phyloP scores from a whole-genome alignment of 2,113 vertebrate genomes.

The Pycnonotus jocosus region DNA sequence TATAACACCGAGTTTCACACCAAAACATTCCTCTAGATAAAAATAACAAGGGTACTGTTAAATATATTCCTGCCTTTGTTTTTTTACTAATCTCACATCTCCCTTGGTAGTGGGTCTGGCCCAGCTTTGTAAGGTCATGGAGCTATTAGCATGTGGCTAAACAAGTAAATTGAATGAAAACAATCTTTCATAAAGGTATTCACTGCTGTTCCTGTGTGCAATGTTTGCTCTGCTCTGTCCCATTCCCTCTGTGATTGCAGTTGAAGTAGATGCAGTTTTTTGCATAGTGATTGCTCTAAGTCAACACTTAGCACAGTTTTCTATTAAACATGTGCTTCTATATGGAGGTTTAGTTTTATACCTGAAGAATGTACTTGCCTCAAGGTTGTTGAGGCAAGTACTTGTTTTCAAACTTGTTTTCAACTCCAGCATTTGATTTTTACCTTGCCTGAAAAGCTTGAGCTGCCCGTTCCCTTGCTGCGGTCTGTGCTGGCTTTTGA shows the following conservation, averaged over 20 bases:
- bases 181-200: not conserved
- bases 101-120: not conserved
- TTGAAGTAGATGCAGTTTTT: not conserved
- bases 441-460: not conserved
- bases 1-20: not conserved
- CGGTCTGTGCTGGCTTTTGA: not conserved
- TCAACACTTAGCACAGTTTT: not conserved
- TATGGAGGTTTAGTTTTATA: not conserved
- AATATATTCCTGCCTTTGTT: not conserved
- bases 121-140: rapidly evolving
- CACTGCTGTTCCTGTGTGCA: not conserved
- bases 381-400: not conserved
- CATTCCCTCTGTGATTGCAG: not conserved
- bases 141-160: not conserved
- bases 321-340: not conserved
- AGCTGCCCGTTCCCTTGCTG: not conserved
- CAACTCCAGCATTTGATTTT: not conserved
- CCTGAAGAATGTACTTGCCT: not conserved
- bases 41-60: not conserved
- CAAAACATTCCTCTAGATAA: not conserved
- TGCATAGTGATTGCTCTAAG: not conserved
- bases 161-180: not conserved
- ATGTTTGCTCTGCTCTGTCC: not conserved
- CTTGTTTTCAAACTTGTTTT: not conserved
- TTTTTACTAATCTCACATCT: not conserved